phyloP scores from a whole-genome alignment of 2,797 vertebrate species.

The Peromyscus eremicus region DNA sequence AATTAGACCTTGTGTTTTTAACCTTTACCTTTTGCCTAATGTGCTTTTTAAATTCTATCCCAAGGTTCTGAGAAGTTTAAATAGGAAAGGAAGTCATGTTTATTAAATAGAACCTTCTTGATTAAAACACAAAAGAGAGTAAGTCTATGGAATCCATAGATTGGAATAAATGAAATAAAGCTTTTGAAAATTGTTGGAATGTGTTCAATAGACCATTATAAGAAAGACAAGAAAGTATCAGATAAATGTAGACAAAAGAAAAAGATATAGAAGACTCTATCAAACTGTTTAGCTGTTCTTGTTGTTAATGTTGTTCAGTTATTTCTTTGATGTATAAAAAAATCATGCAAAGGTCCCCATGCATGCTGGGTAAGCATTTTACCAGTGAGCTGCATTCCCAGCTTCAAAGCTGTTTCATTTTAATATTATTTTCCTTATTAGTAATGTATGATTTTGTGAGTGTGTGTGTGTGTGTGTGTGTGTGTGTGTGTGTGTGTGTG shows the following conservation, averaged over 20 bases:
- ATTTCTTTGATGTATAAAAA: neutral
- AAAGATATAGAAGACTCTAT: neutral
- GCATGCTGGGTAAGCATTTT: neutral
- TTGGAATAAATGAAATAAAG: neutral
- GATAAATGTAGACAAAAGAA: neutral
- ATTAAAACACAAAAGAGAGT: neutral
- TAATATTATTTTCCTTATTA: neutral
- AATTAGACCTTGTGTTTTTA: neutral
- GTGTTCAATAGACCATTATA: neutral
- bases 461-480: neutral
- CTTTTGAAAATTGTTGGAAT: neutral
- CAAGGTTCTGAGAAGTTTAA: neutral
- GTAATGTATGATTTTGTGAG: neutral
- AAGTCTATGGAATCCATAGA: rapidly evolving
- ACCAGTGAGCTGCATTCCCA: neutral
- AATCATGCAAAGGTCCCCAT: neutral
- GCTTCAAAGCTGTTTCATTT: neutral
- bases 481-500: neutral
- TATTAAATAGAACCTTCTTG: neutral
- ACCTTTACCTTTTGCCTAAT: neutral
- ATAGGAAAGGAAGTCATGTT: neutral
- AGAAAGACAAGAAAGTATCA: neutral
- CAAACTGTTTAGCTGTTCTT: neutral
- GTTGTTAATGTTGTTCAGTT: neutral
- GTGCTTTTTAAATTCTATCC: neutral